Conservation (phyloP, 2,888 invertebrate genomes). For the Drosophila ustulata region DNA sequence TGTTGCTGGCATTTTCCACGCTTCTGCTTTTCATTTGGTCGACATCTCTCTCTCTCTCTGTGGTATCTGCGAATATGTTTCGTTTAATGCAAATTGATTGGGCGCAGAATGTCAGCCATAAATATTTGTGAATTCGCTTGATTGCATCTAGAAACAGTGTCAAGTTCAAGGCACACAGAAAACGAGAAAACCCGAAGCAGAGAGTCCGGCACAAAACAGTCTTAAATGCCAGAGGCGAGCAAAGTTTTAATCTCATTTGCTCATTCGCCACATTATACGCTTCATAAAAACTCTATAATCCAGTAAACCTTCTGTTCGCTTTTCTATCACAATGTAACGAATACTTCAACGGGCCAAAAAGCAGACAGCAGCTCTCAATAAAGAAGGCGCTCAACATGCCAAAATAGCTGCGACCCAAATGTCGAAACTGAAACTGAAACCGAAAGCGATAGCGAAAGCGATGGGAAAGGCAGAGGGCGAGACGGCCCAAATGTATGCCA, state of each 20-base stretch:
- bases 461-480: neutral
- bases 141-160: slow-evolving; percentile 50
- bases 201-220: slow-evolving; percentile 12
- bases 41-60: slow-evolving; percentile 11
- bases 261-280: slow-evolving; percentile 72
- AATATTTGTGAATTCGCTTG: slow-evolving; percentile 60
- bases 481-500: slow-evolving; percentile 70
- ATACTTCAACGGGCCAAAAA: slow-evolving; percentile 45
- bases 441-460: slow-evolving; percentile 17
- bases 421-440: slow-evolving; percentile 45
- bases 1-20: slow-evolving; percentile 50
- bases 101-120: slow-evolving; percentile 66
- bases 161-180: slow-evolving; percentile 47
- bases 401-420: slow-evolving; percentile 46
- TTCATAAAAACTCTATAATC: slow-evolving; percentile 73
- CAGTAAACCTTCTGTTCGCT: slow-evolving; percentile 65
- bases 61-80: slow-evolving; percentile 64
- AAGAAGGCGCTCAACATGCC: slow-evolving; percentile 30
- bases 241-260: slow-evolving; percentile 75
- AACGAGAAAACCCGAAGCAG: neutral
- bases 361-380: slow-evolving; percentile 40
- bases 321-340: slow-evolving; percentile 42
- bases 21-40: slow-evolving; percentile 25
- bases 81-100: slow-evolving; percentile 78
- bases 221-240: slow-evolving; percentile 12